These are phyloP conservation scores for Halisarca cf. caerulea DNA, from an alignment of 37 sponge, comb jelly and placozoan genomes.

Conservation along the genomic window DNA sequence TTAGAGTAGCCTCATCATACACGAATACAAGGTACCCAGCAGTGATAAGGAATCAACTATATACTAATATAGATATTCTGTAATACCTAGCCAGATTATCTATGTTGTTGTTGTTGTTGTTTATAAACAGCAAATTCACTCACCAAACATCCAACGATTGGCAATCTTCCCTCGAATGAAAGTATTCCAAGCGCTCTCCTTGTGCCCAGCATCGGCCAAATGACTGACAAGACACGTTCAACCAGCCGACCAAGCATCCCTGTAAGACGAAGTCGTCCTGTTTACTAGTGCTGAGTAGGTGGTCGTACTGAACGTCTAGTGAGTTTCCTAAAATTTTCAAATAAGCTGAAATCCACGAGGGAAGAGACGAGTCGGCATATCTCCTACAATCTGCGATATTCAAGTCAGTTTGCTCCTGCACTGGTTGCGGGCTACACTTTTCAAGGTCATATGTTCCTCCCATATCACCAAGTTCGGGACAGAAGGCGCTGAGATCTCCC, in stretches of 20 bases:
- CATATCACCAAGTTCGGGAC: not conserved
- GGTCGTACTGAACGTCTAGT: too few relatives aligned
- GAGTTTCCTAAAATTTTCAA: not conserved
- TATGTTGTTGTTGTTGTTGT: too few relatives aligned
- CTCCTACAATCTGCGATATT: not conserved
- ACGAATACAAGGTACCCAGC: too few relatives aligned
- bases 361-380: not conserved
- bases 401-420: not conserved
- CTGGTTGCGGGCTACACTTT: not conserved
- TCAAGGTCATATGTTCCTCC: not conserved
- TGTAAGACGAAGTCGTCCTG: too few relatives aligned
- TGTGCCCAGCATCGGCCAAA: constrained; percentile 19
- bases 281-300: too few relatives aligned
- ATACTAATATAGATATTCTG: too few relatives aligned
- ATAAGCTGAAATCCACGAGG: not conserved
- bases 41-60: too few relatives aligned
- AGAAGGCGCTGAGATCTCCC: not conserved
- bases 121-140: not conserved
- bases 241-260: not conserved
- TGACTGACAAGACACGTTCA: not conserved
- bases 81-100: too few relatives aligned
- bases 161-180: not conserved
- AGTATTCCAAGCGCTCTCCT: not conserved
- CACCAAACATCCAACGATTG: not conserved
- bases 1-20: too few relatives aligned